Evolutionary conservation across 1,140 invertebrate genomes (phyloP).

Genomic region (Zeugodacus cucurbitae): DNA sequence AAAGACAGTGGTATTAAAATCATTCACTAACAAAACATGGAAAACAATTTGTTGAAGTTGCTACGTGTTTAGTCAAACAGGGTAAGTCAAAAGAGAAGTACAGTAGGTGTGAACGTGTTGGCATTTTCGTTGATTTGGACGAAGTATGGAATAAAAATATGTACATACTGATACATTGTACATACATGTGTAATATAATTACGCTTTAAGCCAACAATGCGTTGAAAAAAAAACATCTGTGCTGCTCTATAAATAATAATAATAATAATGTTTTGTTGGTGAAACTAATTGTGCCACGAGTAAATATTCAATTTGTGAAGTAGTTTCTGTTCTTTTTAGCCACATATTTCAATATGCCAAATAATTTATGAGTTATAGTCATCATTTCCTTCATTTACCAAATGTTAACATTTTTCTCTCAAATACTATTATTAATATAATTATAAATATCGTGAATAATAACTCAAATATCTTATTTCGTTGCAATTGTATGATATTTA

Average conservation of each 20-base stretch:
- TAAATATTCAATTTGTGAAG: background rate
- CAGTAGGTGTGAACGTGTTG: background rate
- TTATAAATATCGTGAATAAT: too few relatives aligned
- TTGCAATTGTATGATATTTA: background rate
- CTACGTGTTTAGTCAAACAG: background rate
- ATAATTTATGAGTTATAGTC: background rate
- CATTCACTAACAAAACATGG: background rate
- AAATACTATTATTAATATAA: too few relatives aligned
- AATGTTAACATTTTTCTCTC: too few relatives aligned
- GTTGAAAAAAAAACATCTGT: background rate
- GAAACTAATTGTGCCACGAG: background rate
- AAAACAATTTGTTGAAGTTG: background rate
- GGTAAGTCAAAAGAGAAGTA: background rate
- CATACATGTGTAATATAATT: background rate
- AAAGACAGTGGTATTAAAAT: background rate
- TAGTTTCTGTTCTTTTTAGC: background rate
- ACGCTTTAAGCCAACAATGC: background rate
- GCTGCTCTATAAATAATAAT: background rate
- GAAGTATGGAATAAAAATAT: background rate
- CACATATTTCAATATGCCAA: background rate
- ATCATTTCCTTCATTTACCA: background rate
- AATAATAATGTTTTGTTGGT: background rate
- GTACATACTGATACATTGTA: background rate
- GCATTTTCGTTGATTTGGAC: background rate
- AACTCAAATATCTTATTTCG: too few relatives aligned